Conservation (phyloP, 2,113 vertebrate genomes). For the Ivindomyrus marchei region DNA sequence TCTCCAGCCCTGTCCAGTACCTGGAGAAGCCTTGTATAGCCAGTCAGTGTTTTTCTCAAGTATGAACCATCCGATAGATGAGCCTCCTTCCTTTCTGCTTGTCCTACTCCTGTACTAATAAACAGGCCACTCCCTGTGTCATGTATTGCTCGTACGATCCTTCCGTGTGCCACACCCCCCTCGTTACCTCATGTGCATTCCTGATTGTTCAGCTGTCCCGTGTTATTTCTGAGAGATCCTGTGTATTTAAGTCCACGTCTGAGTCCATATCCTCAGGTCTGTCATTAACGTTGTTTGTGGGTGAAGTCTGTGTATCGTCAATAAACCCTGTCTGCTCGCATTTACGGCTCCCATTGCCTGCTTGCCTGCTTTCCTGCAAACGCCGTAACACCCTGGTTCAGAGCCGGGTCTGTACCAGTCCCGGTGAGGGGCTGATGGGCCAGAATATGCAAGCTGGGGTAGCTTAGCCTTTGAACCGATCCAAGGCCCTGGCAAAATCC, state of each 20-base stretch:
- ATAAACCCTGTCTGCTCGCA: too few species aligned
- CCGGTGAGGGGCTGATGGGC: not conserved
- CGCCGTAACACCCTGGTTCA: not conserved
- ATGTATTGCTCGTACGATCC: too few species aligned
- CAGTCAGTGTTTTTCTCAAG: not conserved
- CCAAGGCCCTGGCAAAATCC: constrained; percentile 9
- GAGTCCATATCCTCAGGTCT: too few species aligned
- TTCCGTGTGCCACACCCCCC: too few species aligned
- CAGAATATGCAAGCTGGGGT: not conserved
- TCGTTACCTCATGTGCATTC: too few species aligned
- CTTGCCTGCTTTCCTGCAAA: too few species aligned
- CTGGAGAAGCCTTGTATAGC: not conserved
- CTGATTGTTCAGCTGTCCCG: too few species aligned
- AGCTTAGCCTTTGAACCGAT: not conserved
- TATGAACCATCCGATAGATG: not conserved
- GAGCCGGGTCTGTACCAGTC: not conserved
- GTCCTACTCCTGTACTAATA: not conserved
- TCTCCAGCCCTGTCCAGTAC: not conserved
- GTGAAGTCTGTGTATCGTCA: too few species aligned
- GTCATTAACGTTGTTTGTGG: too few species aligned
- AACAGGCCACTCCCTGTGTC: not conserved
- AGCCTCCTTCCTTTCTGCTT: not conserved
- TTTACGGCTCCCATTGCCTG: too few species aligned
- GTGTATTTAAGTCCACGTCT: too few species aligned
- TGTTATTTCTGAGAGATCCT: too few species aligned